Base-by-base conservation (phyloP, 2,113 vertebrate species). In the Phycodurus eques region DNA sequence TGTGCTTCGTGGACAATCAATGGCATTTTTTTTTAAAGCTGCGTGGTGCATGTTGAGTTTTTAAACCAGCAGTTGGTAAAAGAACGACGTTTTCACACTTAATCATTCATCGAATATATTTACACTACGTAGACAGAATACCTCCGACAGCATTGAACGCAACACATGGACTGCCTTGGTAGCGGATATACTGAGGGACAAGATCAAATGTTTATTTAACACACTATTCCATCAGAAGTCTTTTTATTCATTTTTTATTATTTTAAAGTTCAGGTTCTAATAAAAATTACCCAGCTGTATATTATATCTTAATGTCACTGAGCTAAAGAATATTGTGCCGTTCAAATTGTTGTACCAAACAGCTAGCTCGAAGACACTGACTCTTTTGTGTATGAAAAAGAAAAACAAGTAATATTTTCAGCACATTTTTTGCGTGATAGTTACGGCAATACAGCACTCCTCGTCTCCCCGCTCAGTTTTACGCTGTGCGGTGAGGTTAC, bases 401-500 rank as follows among this genome's bases (percentile, higher is more conserved):
- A 2, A 42, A 62, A 61, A 19, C 15, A 62, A 31, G 19, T n/a
- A n/a, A 44, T 22, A 22, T 44, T 65, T 22, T 31, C 0, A 66
- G 47, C 2, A 47, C 22, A 47, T 31, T 66, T 47, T 66, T 47
- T 49, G 43, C 43, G 27, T 3, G 20, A 65, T 53, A 6, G 49
- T 53, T 53, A 53, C 17, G 49, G 17, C 49, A 20, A 20, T 53
- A 53, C 15, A 27, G 27, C 27, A 27, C 27, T 27, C 27, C 27
- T 27, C 27, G 27, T 27, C 27, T 27, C 27, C 27, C 27, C 22
- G 65, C 35, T 72, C 56, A 69, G 57, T 75, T 67, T 33, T 39
- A 39, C 7, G 4, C 61, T 77, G 68, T 43, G 19, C 59, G 47
- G 47, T 4, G 70, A 70, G 92, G 92, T 93, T 91, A 92, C 92